These are phyloP conservation scores for Caiman crocodilus DNA, from an alignment of 2,797 vertebrate species.

Conservation along the genomic window DNA sequence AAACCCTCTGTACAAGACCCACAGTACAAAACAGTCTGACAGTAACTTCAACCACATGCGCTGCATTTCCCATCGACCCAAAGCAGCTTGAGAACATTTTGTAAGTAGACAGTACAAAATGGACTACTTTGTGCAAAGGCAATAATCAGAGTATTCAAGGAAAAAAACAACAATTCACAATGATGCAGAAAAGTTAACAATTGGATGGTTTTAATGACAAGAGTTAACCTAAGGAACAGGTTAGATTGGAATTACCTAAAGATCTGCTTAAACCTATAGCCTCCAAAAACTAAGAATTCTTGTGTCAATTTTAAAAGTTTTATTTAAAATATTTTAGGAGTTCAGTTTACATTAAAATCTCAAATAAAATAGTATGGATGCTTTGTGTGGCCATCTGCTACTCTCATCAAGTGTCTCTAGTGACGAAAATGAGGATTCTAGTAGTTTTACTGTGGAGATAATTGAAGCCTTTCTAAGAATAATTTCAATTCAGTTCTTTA, in stretches of 20 bases:
- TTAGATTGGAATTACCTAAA: conserved; percentile 18
- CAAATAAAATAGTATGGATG: conserved; percentile 79
- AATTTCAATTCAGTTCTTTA: conserved; percentile 79
- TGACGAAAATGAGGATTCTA: conserved; percentile 77
- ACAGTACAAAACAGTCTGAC: background rate
- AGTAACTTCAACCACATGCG: background rate
- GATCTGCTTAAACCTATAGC: conserved; percentile 2
- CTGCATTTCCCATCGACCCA: background rate
- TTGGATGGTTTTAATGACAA: background rate
- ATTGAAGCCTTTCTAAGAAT: conserved; percentile 82
- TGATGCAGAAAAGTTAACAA: background rate
- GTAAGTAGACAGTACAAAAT: background rate
- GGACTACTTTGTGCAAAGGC: background rate
- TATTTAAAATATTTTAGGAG: conserved; percentile 77
- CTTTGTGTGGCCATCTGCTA: conserved; percentile 81
- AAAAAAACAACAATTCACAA: background rate
- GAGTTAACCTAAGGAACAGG: background rate
- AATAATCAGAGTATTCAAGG: background rate
- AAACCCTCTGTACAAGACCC: too few species aligned
- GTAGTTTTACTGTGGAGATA: conserved; percentile 77
- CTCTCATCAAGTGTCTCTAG: conserved; percentile 76
- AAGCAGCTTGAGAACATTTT: background rate
- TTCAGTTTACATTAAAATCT: conserved; percentile 79
- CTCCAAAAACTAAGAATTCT: conserved; percentile 46
- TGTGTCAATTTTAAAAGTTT: conserved; percentile 65